These are phyloP conservation scores for Coleophora flavipennella DNA, from an alignment of 2,888 invertebrate genomes.

Conservation along the genomic window DNA sequence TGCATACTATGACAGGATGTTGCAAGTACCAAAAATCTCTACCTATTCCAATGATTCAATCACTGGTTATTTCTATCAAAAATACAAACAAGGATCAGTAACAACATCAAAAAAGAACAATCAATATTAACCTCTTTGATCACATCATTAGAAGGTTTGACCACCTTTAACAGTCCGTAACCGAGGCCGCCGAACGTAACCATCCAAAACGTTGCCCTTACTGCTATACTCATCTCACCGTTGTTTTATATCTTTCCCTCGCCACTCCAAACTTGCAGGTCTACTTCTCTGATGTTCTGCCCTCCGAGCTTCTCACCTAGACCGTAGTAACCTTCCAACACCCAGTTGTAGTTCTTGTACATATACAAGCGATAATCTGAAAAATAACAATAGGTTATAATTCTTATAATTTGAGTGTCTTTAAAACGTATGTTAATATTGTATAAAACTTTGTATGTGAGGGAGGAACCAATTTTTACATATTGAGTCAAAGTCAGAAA, in stretches of 20 bases:
- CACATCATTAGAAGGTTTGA: slow-evolving; percentile 70
- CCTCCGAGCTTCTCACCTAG: slow-evolving; percentile 76
- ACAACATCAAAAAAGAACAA: slow-evolving; percentile 23
- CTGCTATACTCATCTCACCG: slow-evolving; percentile 62
- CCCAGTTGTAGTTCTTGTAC: slow-evolving; percentile 75
- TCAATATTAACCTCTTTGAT: slow-evolving; percentile 61
- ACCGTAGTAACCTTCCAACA: slow-evolving; percentile 79
- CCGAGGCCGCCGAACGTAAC: slow-evolving; percentile 73
- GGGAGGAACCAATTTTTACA: too few relatives aligned
- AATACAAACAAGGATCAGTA: slow-evolving; percentile 4
- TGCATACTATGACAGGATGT: too few relatives aligned
- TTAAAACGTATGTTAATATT: too few relatives aligned
- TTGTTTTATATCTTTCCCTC: slow-evolving; percentile 58
- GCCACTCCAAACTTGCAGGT: slow-evolving; percentile 71
- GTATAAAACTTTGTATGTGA: too few relatives aligned
- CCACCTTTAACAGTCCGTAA: slow-evolving; percentile 71
- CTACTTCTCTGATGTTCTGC: slow-evolving; percentile 60
- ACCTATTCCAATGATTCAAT: too few relatives aligned
- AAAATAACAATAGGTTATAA: slow-evolving; percentile 21
- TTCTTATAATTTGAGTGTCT: too few relatives aligned
- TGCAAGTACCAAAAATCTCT: too few relatives aligned
- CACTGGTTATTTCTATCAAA: too few relatives aligned
- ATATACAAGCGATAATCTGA: slow-evolving; percentile 81
- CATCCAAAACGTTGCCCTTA: slow-evolving; percentile 73
- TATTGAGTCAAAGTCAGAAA: too few relatives aligned